Base-by-base conservation (phyloP, 2,113 vertebrate genomes). In the Microcebus tavaratra region DNA sequence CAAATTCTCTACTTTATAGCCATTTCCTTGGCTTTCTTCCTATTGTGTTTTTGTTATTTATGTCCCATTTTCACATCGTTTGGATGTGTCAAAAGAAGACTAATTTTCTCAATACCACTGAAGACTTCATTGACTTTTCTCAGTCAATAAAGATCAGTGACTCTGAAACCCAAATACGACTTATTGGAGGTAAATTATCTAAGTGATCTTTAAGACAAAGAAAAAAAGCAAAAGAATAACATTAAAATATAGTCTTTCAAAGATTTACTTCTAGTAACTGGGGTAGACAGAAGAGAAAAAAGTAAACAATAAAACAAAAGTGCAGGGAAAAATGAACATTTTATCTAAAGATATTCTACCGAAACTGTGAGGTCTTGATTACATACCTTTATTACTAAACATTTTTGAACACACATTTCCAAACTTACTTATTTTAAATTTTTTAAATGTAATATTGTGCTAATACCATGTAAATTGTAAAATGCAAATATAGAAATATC, bases 341-440 rank as follows among this genome's bases (percentile, higher is more conserved):
- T 84, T 78, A 86, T 53, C 23, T 39, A 80, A 89, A 91, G 13
- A 48, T 68, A 83, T 82, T 90, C 42, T 55, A 57, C 15, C 42
- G 61, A 92, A 88, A 87, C 31, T 75, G 27, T 48, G 25, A 79
- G 61, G 6, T 82, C 13, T 87, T 92, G 0, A 55, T 42, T 25
- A 93, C 34, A 90, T 9, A 67, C 3, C 3, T 70, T 27, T 67
- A 70, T 84, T 81, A 80, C 8, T 76, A 95, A 86, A 84, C 8
- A 65, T 48, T 72, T 70, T 29, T 83, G 31, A 87, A 81, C 31
- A 72, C 31, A 84, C 11, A 15, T 23, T 85, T 73, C 21, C 70
- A 55, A 88, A 92, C 92, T 59, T 61, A 83, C 45, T 96, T 88
- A 31, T 65, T 53, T 81, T 39, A 73, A 87, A 84, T 90, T 94